Evolutionary conservation across 1,140 invertebrate species (phyloP).

Genomic region (Panagrolaimus sp.): DNA sequence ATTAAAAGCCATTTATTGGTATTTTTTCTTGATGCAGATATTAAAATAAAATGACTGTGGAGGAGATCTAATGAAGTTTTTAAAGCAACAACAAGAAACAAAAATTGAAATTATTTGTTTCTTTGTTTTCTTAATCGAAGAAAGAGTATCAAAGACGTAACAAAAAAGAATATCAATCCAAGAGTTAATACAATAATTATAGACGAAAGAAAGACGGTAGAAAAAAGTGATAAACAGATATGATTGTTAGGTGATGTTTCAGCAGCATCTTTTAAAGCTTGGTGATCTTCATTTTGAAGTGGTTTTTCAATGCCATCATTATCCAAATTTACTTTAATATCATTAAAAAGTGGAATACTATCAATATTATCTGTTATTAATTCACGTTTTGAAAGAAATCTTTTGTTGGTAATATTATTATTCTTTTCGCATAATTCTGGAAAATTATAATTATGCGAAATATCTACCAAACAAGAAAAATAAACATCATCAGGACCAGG

Average conservation of each 20-base stretch:
- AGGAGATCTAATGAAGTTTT: too few species aligned
- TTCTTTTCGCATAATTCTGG: conserved; percentile 21
- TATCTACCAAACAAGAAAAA: conserved; percentile 48
- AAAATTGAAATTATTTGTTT: conserved; percentile 8
- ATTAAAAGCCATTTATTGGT: too few species aligned
- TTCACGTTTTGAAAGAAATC: conserved; percentile 2
- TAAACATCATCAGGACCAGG: conserved; percentile 49
- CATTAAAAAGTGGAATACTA: conserved; percentile 3
- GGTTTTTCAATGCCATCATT: background rate
- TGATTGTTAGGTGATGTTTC: background rate
- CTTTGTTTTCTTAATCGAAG: background rate
- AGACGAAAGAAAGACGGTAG: background rate
- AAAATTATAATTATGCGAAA: conserved; percentile 37
- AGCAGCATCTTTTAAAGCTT: background rate
- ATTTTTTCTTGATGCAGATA: too few species aligned
- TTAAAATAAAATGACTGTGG: too few species aligned
- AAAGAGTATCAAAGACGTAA: background rate
- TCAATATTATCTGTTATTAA: background rate
- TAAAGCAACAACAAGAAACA: background rate
- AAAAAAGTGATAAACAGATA: background rate
- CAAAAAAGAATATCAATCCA: conserved; percentile 5
- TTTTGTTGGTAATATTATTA: background rate
- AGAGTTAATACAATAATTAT: background rate
- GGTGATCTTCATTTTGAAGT: background rate
- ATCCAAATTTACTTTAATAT: conserved; percentile 9